Percentiles rank a stretch among this genome's conserved stretches.
Conservation (phyloP, 2,113 vertebrate species). For the Mus musculus region GRCm39 chr13:69421501-69422000, state of each 20-base stretch:
- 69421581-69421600: no score
- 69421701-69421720: not conserved
- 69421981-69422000: not conserved
- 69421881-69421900: not conserved
- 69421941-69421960: not conserved
- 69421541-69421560: not conserved
- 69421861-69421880: not conserved
- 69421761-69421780: not conserved
- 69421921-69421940: not conserved
- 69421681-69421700: not conserved
- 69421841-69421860: no score
- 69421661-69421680: not conserved
- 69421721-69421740: not conserved
- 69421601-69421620: no score
- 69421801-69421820: not conserved
- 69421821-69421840: not conserved
- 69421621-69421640: not conserved
- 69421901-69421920: not conserved
- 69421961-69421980: not conserved
- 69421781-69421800: not conserved
- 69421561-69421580: not conserved
- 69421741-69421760: not conserved
- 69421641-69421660: not conserved
- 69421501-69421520: not conserved
- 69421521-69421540: not conserved